Percentiles rank a stretch among this genome's conserved stretches.
Conservation (phyloP, 2,113 vertebrate species). For the Xyrauchen texanus region DNA sequence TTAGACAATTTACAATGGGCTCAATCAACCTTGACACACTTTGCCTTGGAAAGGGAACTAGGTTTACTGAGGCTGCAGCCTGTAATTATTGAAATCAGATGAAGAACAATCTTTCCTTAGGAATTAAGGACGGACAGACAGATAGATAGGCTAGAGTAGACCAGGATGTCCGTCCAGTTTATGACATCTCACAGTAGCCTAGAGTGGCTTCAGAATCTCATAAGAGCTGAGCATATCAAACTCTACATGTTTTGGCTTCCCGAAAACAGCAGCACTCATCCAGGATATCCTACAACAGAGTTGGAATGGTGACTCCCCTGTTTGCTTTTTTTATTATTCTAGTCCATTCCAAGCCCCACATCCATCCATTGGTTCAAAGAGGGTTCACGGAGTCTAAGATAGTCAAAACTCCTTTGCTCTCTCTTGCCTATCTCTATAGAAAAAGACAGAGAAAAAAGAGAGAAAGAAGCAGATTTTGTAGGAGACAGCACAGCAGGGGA, state of each 20-base stretch:
- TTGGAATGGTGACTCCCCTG: conserved; percentile 29
- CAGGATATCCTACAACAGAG: conserved; percentile 60
- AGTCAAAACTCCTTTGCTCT: neutral
- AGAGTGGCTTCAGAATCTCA: conserved; percentile 11
- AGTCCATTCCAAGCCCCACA: conserved; percentile 25
- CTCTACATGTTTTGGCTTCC: conserved; percentile 44
- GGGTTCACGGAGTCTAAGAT: conserved; percentile 42
- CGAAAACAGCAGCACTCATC: conserved; percentile 47
- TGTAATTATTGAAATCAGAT: too few species aligned
- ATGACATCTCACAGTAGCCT: conserved; percentile 44
- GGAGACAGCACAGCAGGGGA: conserved; percentile 4
- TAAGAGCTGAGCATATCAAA: conserved; percentile 17
- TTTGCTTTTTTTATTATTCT: conserved; percentile 42
- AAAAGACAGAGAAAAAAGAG: conserved; percentile 6
- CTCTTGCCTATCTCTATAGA: neutral
- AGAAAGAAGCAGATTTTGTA: conserved; percentile 20
- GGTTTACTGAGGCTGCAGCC: too few species aligned
- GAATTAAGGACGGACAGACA: neutral
- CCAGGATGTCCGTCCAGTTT: conserved; percentile 52
- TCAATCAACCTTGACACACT: conserved; percentile 53
- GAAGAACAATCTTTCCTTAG: too few species aligned
- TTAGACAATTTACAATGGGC: conserved; percentile 51
- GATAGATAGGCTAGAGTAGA: conserved; percentile 26
- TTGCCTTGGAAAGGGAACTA: conserved; percentile 31
- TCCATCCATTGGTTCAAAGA: conserved; percentile 51